A percentile compares a stretch with the other conserved stretches of the same genome.
Evolutionary conservation across 2,113 vertebrate species (phyloP).

Genomic region (Zosterops hypoxanthus): DNA sequence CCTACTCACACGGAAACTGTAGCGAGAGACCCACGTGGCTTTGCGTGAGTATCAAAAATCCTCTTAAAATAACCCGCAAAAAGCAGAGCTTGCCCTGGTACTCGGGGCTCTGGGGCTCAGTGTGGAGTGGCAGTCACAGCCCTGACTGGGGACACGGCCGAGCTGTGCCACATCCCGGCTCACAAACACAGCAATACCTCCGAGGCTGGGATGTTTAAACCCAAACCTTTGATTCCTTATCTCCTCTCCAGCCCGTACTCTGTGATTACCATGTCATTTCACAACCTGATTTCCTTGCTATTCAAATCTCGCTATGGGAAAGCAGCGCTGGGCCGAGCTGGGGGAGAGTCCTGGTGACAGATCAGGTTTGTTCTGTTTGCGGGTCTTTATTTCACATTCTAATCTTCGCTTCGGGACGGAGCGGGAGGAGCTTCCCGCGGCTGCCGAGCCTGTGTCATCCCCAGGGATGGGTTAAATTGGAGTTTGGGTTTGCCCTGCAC

Average conservation of each 20-base stretch:
- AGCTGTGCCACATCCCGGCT: not conserved
- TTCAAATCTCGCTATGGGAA: conserved; percentile 30
- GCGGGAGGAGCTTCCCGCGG: not conserved
- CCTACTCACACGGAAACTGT: not conserved
- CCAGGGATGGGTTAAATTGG: rapidly evolving
- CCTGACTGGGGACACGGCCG: rapidly evolving
- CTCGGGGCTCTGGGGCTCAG: not conserved
- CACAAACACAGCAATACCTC: not conserved
- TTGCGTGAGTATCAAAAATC: rapidly evolving
- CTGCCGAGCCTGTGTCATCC: not conserved
- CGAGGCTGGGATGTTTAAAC: not conserved
- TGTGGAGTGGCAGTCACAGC: rapidly evolving
- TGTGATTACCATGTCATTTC: not conserved
- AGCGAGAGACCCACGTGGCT: rapidly evolving
- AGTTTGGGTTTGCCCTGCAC: rapidly evolving
- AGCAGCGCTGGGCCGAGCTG: rapidly evolving
- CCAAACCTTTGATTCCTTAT: not conserved
- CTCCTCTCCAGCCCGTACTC: not conserved
- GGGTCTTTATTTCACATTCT: not conserved
- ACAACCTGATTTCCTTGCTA: conserved; percentile 13
- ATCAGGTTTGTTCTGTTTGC: not conserved
- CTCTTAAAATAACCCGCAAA: not conserved
- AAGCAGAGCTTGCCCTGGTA: rapidly evolving
- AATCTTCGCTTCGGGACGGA: not conserved
- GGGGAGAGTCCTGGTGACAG: not conserved